phyloP scores from a whole-genome alignment of 2,888 invertebrate species.

The Griposia aprilina region DNA sequence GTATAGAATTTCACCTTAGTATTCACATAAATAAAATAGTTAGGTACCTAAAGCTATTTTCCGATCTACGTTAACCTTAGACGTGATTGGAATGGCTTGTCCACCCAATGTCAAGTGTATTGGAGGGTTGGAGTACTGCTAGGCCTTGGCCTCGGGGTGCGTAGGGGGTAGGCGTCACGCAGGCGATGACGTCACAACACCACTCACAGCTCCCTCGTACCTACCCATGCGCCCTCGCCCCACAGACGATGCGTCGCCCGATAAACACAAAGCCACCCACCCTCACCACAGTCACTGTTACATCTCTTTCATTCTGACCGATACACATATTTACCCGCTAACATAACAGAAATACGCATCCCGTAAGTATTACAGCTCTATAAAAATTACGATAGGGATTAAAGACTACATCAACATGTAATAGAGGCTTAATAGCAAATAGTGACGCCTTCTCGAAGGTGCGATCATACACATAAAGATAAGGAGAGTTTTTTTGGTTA shows the following conservation, averaged over 20 bases:
- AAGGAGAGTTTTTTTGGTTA: slow-evolving; percentile 18
- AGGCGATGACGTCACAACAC: slow-evolving; percentile 81
- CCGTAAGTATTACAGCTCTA: too few species aligned
- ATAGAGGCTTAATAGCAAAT: slow-evolving; percentile 23
- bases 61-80: slow-evolving; percentile 50
- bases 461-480: slow-evolving; percentile 39
- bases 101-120: slow-evolving; percentile 82
- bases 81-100: slow-evolving; percentile 64
- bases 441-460: slow-evolving; percentile 31
- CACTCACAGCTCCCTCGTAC: slow-evolving; percentile 65
- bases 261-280: slow-evolving; percentile 39
- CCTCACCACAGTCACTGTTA: slow-evolving; percentile 21
- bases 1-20: slow-evolving; percentile 25
- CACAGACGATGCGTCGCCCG: slow-evolving; percentile 76
- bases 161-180: slow-evolving; percentile 80
- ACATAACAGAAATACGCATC: slow-evolving; percentile 10
- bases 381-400: too few species aligned
- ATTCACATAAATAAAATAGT: slow-evolving; percentile 16
- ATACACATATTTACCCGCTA: slow-evolving; percentile 31
- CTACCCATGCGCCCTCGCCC: slow-evolving; percentile 72
- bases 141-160: slow-evolving; percentile 82
- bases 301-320: slow-evolving; percentile 21
- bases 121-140: slow-evolving; percentile 74
- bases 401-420: slow-evolving; percentile 17
- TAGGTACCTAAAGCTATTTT: slow-evolving; percentile 37